phyloP scores from a whole-genome alignment of 2,113 vertebrate genomes.

The Salvelinus sp. region DNA sequence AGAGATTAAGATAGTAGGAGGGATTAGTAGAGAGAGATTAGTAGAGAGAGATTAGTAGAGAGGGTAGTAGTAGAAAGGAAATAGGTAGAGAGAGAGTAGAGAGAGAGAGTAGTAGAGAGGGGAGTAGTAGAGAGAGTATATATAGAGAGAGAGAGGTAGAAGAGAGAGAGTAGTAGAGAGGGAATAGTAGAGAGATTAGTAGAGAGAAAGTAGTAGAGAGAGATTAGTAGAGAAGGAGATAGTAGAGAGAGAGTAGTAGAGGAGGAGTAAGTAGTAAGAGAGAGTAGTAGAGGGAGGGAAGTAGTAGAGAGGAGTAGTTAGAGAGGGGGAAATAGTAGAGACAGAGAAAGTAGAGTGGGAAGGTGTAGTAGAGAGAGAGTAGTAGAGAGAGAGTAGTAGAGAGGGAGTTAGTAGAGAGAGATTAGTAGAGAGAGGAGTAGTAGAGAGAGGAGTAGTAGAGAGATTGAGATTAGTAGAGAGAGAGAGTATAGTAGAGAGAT shows the following conservation, averaged over 20 bases:
- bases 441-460: background rate
- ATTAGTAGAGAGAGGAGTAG: background rate
- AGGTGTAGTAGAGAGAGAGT: background rate
- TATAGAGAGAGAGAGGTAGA: background rate
- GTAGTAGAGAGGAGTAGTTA: background rate
- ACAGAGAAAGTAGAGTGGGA: too few relatives aligned
- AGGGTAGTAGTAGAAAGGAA: too few relatives aligned
- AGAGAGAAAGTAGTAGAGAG: background rate
- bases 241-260: background rate
- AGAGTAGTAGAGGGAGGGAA: background rate
- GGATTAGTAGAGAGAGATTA: background rate
- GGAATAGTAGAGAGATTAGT: background rate
- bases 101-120: background rate
- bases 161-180: slow-evolving; percentile 19
- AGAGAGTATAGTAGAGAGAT: too few relatives aligned
- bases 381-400: background rate
- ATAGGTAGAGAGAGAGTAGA: background rate
- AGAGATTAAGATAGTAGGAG: too few relatives aligned
- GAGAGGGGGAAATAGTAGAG: background rate
- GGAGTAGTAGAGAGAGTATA: background rate
- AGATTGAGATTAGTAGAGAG: background rate
- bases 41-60: background rate
- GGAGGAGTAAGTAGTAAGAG: background rate
- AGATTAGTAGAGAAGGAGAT: background rate
- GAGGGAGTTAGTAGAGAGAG: background rate